Conservation (phyloP, 2,113 vertebrate genomes). For the Paradisaea rubra region DNA sequence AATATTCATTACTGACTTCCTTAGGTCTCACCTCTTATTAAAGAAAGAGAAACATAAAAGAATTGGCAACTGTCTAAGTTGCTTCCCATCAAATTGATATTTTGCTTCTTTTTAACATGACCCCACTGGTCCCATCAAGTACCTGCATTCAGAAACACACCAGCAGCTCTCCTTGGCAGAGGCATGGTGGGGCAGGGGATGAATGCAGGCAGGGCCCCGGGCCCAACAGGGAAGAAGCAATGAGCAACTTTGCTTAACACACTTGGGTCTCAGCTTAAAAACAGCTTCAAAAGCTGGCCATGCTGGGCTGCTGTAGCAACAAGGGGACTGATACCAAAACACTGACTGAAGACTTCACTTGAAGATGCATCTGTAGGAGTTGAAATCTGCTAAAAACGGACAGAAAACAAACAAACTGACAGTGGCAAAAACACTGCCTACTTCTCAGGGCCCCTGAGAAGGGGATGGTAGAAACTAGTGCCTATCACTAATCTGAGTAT, state of each 20-base stretch:
- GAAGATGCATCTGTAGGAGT: neutral
- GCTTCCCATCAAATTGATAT: neutral
- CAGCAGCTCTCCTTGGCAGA: conserved; percentile 25
- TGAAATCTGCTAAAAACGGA: neutral
- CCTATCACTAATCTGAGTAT: neutral
- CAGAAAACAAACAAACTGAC: neutral
- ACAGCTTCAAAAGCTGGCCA: neutral
- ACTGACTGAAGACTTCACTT: neutral
- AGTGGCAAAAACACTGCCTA: neutral
- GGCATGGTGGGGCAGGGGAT: neutral
- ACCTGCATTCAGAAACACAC: neutral
- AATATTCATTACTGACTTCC: conserved; percentile 49
- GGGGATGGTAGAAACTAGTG: neutral
- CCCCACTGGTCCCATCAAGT: neutral
- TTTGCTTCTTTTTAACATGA: neutral
- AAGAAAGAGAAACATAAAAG: conserved; percentile 3
- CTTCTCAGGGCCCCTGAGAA: neutral
- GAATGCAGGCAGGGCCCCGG: neutral
- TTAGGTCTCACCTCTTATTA: conserved; percentile 26
- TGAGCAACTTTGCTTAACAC: neutral
- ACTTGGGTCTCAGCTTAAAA: neutral
- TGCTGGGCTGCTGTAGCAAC: conserved; percentile 28
- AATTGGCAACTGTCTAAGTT: neutral
- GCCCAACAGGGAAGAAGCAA: neutral
- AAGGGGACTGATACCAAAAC: neutral